Evolutionary conservation across 2,888 invertebrate species (phyloP).

Genomic region (Dioctria rufipes): DNA sequence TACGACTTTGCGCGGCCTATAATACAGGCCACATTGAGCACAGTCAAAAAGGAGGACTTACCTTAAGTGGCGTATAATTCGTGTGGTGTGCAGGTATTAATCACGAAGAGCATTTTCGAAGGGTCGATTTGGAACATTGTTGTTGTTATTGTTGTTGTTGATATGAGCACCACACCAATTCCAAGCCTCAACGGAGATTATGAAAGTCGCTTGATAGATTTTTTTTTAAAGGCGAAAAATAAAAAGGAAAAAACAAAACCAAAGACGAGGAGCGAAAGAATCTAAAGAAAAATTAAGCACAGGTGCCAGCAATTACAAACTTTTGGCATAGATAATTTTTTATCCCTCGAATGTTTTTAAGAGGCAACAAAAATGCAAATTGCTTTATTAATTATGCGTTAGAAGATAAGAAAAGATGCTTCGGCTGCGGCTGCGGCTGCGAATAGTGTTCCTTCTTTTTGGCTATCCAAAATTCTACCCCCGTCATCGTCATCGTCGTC

Average conservation of each 20-base stretch:
- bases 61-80: constrained; percentile 56
- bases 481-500: background rate
- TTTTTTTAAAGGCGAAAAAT: background rate
- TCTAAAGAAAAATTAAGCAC: constrained; percentile 51
- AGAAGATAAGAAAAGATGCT: constrained; percentile 48
- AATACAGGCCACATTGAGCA: background rate
- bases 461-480: background rate
- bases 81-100: constrained; percentile 55
- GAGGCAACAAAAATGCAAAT: constrained; percentile 53
- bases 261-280: constrained; percentile 26
- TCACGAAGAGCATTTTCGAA: constrained; percentile 31
- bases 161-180: background rate
- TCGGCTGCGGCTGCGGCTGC: constrained; percentile 20
- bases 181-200: background rate
- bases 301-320: constrained; percentile 57
- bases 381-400: constrained; percentile 58
- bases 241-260: background rate
- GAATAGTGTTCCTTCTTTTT: constrained; percentile 1
- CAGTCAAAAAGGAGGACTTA: constrained; percentile 15
- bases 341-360: constrained; percentile 18
- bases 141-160: background rate
- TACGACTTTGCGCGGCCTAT: background rate
- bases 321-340: constrained; percentile 56
- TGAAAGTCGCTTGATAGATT: constrained; percentile 43
- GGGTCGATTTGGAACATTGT: background rate